Evolutionary conservation across 2,888 invertebrate genomes (phyloP).

Genomic region (Eubasilissa splendida): DNA sequence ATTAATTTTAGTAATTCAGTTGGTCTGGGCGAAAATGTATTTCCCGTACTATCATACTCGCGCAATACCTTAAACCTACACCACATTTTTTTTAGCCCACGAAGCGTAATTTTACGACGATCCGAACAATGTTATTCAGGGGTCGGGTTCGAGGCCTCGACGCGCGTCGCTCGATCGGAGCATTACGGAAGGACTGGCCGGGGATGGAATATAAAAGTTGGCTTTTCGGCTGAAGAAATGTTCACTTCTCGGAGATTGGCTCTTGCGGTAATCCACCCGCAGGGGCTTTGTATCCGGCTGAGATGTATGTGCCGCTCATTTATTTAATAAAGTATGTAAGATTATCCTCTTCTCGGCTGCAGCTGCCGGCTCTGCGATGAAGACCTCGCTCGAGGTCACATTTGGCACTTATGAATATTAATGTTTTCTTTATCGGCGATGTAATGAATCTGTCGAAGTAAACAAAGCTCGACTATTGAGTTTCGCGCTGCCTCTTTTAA

Average conservation of each 20-base stretch:
- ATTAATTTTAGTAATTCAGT: no score
- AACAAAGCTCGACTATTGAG: no score
- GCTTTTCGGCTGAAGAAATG: not conserved
- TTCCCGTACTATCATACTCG: no score
- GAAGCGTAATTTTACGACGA: constrained; percentile 23
- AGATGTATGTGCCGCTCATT: constrained; percentile 1
- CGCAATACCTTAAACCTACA: no score
- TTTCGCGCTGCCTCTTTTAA: no score
- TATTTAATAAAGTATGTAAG: constrained; percentile 2
- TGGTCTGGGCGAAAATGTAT: no score
- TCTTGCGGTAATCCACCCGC: constrained; percentile 1
- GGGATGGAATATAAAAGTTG: constrained; percentile 7
- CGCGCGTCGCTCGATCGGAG: not conserved
- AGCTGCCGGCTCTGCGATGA: not conserved
- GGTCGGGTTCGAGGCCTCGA: not conserved
- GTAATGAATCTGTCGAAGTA: no score
- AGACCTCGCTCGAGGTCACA: not conserved
- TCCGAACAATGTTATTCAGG: constrained; percentile 18
- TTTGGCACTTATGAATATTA: not conserved
- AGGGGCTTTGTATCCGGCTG: not conserved
- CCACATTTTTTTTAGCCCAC: constrained; percentile 2
- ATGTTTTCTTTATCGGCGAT: not conserved
- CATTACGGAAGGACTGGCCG: not conserved
- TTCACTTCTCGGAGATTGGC: not conserved
- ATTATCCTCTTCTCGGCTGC: not conserved